Evolutionary conservation across 2,888 invertebrate species (phyloP).

Genomic region (Papilio protenor): DNA sequence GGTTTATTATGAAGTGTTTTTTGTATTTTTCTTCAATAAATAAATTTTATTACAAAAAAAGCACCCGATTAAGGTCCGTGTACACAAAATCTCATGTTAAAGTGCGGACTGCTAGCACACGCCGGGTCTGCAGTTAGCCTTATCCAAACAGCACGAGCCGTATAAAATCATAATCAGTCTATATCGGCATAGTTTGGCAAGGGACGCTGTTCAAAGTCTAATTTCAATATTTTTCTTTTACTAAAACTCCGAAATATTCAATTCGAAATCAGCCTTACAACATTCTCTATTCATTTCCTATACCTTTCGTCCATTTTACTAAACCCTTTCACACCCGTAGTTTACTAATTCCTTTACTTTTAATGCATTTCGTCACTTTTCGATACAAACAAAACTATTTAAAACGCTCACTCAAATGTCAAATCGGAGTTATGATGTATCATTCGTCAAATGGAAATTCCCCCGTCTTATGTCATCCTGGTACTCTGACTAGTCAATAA

Average conservation of each 20-base stretch:
- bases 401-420: constrained; percentile 25
- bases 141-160: constrained; percentile 39
- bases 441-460: constrained; percentile 23
- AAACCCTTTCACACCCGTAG: not conserved
- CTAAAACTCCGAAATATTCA: constrained; percentile 40
- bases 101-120: constrained; percentile 30
- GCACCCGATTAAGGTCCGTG: not conserved
- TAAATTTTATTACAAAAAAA: constrained; percentile 5
- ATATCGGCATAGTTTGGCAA: constrained; percentile 46
- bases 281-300: constrained; percentile 64
- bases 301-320: constrained; percentile 33
- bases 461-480: constrained; percentile 41
- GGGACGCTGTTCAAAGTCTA: constrained; percentile 33
- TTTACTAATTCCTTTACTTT: not conserved
- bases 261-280: constrained; percentile 77
- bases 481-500: constrained; percentile 64
- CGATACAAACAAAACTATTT: not conserved
- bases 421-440: constrained; percentile 1
- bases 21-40: not conserved
- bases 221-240: constrained; percentile 3
- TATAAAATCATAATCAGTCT: constrained; percentile 50
- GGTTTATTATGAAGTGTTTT: not conserved
- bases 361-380: not conserved
- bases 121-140: constrained; percentile 27
- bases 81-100: constrained; percentile 21